A percentile compares a stretch with the other conserved stretches of the same genome.
phyloP scores from a whole-genome alignment of 2,888 invertebrate species.

The Mythimna vitellina region DNA sequence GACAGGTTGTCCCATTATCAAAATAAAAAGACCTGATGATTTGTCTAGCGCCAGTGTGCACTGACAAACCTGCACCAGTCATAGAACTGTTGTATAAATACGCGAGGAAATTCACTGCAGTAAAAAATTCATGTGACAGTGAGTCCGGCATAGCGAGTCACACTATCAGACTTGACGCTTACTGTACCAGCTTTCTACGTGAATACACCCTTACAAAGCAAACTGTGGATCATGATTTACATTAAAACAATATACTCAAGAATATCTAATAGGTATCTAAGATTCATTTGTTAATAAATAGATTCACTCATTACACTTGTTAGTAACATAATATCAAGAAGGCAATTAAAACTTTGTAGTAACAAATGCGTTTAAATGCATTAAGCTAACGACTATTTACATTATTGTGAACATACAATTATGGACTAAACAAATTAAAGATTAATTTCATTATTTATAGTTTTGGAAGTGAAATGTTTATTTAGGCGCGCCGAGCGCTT shows the following conservation, averaged over 20 bases:
- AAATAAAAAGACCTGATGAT: too few relatives aligned
- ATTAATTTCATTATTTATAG: neutral
- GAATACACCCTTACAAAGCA: neutral
- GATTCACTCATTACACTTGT: neutral
- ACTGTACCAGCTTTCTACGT: neutral
- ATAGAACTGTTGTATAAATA: neutral
- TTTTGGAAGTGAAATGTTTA: slow-evolving; percentile 1
- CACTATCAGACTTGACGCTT: too few relatives aligned
- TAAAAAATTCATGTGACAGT: neutral
- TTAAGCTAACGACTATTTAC: slow-evolving; percentile 31
- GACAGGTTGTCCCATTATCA: too few relatives aligned
- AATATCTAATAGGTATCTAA: neutral
- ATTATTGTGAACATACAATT: slow-evolving; percentile 15
- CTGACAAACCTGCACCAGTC: too few relatives aligned
- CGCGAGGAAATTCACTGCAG: neutral
- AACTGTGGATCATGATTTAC: neutral
- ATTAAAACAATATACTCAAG: neutral
- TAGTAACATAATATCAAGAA: slow-evolving; percentile 21
- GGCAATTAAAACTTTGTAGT: slow-evolving; percentile 4
- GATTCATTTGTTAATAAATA: slow-evolving; percentile 1
- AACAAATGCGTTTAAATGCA: slow-evolving; percentile 50
- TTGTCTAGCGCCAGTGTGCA: too few relatives aligned
- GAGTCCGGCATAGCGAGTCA: neutral
- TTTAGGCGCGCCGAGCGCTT: too few relatives aligned
- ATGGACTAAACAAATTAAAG: neutral